Conservation (phyloP, 1,140 invertebrate species). For the Uloborus diversus region DNA sequence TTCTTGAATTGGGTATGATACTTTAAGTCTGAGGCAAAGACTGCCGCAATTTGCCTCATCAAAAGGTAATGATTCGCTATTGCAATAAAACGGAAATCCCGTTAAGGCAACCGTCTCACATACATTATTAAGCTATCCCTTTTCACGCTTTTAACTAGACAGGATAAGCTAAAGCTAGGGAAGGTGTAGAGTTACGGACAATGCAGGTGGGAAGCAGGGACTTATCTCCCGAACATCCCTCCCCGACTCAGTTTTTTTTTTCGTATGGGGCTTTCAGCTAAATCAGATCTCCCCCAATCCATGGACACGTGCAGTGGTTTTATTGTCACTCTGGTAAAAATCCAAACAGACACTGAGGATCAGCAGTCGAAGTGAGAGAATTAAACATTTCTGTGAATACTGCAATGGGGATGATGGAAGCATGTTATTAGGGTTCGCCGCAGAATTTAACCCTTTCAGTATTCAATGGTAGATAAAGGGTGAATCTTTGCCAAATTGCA, state of each 20-base stretch:
- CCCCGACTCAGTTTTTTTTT: neutral
- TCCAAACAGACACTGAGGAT: too few relatives aligned
- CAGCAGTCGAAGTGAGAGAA: too few relatives aligned
- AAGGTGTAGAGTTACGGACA: constrained; percentile 14
- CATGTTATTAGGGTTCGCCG: constrained; percentile 6
- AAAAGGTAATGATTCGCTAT: neutral
- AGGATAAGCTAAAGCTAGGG: neutral
- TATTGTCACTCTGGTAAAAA: neutral
- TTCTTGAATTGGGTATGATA: too few relatives aligned
- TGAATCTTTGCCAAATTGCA: too few relatives aligned
- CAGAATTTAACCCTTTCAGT: too few relatives aligned
- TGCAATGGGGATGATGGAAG: neutral
- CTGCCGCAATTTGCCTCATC: too few relatives aligned
- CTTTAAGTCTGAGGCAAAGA: too few relatives aligned
- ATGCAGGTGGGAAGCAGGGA: constrained; percentile 32
- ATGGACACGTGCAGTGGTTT: constrained; percentile 1
- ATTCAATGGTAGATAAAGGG: too few relatives aligned
- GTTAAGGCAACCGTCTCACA: neutral
- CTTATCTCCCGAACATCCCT: constrained; percentile 11
- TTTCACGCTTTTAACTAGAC: constrained; percentile 13
- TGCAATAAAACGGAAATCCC: neutral
- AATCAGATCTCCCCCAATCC: neutral
- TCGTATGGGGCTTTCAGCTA: constrained; percentile 1
- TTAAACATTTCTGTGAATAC: too few relatives aligned
- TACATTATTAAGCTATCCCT: constrained; percentile 2